Percentiles rank a stretch among this genome's conserved stretches.
Conservation (phyloP, 1,140 invertebrate genomes). For the Nautilus pompilius region DNA sequence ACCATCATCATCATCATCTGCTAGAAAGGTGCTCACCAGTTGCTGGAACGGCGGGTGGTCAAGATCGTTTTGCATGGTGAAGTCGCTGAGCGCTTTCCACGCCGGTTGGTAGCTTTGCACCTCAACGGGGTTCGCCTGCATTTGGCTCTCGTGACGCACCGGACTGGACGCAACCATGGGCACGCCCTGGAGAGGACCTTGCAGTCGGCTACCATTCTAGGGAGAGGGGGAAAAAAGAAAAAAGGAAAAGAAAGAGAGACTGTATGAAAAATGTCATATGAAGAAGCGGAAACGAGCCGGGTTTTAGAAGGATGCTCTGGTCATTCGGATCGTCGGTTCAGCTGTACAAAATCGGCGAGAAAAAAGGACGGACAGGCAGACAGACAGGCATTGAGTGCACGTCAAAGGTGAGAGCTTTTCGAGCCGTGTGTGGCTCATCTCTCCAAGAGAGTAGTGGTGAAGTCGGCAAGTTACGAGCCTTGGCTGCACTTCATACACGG, state of each 20-base stretch:
- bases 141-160: conserved; percentile 75
- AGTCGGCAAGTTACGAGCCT: too few relatives aligned
- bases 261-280: too few relatives aligned
- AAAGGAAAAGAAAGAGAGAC: conserved; percentile 8
- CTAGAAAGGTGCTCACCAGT: conserved; percentile 69
- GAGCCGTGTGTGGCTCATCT: too few relatives aligned
- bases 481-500: too few relatives aligned
- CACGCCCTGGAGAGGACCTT: conserved; percentile 78
- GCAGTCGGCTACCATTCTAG: conserved; percentile 85
- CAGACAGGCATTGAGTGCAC: too few relatives aligned
- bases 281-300: too few relatives aligned
- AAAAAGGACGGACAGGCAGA: too few relatives aligned
- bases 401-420: too few relatives aligned
- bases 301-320: too few relatives aligned
- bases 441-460: too few relatives aligned
- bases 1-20: conserved; percentile 41
- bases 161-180: conserved; percentile 95
- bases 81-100: conserved; percentile 94
- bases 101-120: conserved; percentile 93
- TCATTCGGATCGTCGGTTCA: too few relatives aligned
- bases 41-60: conserved; percentile 93
- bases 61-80: conserved; percentile 88
- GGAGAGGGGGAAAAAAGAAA: conserved; percentile 33
- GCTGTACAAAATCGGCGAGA: too few relatives aligned
- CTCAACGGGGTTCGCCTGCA: conserved; percentile 63